phyloP scores from a whole-genome alignment of 2,797 vertebrate genomes.

The Epinephelus coioides region DNA sequence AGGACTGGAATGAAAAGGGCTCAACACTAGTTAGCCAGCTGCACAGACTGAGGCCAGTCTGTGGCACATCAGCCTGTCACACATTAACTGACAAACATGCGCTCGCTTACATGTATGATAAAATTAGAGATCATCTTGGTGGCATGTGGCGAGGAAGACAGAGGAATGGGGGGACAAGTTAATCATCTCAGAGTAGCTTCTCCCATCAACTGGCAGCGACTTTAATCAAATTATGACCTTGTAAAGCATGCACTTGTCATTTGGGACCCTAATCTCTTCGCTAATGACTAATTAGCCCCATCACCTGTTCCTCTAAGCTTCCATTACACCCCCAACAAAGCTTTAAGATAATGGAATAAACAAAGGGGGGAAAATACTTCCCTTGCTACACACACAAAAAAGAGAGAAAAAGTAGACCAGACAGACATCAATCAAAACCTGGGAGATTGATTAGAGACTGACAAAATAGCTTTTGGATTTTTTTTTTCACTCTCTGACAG shows the following conservation, averaged over 20 bases:
- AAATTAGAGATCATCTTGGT: slow-evolving; percentile 71
- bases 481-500: slow-evolving; percentile 45
- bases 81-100: slow-evolving; percentile 59
- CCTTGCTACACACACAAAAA: slow-evolving; percentile 43
- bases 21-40: slow-evolving; percentile 24
- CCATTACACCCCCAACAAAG: slow-evolving; percentile 84
- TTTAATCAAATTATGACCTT: slow-evolving; percentile 91
- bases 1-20: slow-evolving; percentile 7
- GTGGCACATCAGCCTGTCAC: slow-evolving; percentile 40
- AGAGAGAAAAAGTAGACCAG: slow-evolving; percentile 47
- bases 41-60: slow-evolving; percentile 21
- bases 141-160: slow-evolving; percentile 65
- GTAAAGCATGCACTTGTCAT: slow-evolving; percentile 88
- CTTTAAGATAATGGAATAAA: slow-evolving; percentile 86
- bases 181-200: slow-evolving; percentile 85
- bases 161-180: slow-evolving; percentile 74
- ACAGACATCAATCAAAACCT: slow-evolving; percentile 79
- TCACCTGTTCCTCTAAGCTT: slow-evolving; percentile 87
- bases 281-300: slow-evolving; percentile 90
- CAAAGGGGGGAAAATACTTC: slow-evolving; percentile 67
- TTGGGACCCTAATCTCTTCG: slow-evolving; percentile 85
- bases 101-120: slow-evolving; percentile 63
- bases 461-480: slow-evolving; percentile 35
- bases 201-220: slow-evolving; percentile 83
- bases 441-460: slow-evolving; percentile 75